These are phyloP conservation scores for Diarsia dahlii DNA, from an alignment of 2,888 invertebrate species.

Conservation along the genomic window DNA sequence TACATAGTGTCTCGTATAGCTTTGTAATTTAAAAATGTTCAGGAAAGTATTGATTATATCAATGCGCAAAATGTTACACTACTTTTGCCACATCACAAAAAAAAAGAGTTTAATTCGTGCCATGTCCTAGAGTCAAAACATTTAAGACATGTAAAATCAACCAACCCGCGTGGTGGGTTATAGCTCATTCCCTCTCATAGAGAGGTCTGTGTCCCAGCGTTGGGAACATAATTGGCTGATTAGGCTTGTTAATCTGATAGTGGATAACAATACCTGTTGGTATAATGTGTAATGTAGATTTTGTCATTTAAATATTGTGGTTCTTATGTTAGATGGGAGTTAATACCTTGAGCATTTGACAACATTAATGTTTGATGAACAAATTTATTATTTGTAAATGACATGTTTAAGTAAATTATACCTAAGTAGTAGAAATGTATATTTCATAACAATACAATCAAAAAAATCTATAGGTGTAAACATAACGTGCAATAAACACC, in stretches of 20 bases:
- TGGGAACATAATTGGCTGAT: background rate
- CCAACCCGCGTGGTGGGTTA: background rate
- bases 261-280: background rate
- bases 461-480: background rate
- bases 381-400: background rate
- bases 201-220: background rate
- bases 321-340: slow-evolving; percentile 51
- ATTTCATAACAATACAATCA: background rate
- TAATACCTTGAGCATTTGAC: slow-evolving; percentile 35
- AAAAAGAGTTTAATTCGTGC: too few relatives aligned
- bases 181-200: background rate
- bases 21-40: too few relatives aligned
- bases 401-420: slow-evolving; percentile 4
- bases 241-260: background rate
- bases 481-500: slow-evolving; percentile 35
- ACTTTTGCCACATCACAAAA: too few relatives aligned
- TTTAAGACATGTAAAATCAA: too few relatives aligned
- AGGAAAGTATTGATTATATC: too few relatives aligned
- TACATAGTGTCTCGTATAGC: too few relatives aligned
- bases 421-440: slow-evolving; percentile 19
- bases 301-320: slow-evolving; percentile 56
- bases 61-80: too few relatives aligned
- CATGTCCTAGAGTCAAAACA: too few relatives aligned
- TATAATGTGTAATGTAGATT: background rate
- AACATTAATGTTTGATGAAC: slow-evolving; percentile 12